Evolutionary conservation across 2,113 vertebrate species (phyloP).

Genomic region (Malurus elegans): DNA sequence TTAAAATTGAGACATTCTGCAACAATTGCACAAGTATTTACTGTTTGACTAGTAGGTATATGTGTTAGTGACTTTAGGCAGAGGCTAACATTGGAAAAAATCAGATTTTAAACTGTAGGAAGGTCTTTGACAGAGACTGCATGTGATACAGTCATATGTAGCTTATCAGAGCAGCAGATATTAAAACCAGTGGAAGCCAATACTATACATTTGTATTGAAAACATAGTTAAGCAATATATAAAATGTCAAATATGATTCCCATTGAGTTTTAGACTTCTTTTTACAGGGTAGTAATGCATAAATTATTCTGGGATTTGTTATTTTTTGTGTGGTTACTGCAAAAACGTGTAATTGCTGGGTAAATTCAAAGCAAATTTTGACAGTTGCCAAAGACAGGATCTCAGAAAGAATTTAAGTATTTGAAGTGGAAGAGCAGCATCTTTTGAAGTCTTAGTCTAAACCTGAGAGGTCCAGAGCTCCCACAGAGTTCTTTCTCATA

Average conservation of each 20-base stretch:
- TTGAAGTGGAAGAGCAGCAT: slow-evolving; percentile 5
- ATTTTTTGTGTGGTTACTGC: background rate
- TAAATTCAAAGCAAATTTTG: background rate
- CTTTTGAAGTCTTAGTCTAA: slow-evolving; percentile 53
- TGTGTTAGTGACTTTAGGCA: background rate
- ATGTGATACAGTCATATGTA: background rate
- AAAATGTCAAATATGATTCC: background rate
- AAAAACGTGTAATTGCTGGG: background rate
- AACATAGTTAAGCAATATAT: background rate
- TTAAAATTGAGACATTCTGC: background rate
- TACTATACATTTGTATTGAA: background rate
- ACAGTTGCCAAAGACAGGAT: background rate
- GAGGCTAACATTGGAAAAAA: background rate
- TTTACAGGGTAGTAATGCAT: background rate
- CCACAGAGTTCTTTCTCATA: slow-evolving; percentile 4
- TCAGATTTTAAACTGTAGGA: background rate
- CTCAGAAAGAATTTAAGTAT: background rate
- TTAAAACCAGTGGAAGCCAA: background rate
- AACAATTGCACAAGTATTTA: background rate
- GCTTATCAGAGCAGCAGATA: background rate
- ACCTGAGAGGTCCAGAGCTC: slow-evolving; percentile 32
- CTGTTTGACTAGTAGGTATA: background rate
- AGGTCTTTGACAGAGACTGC: background rate
- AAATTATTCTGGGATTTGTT: background rate
- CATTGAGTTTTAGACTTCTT: background rate